These are phyloP conservation scores for Luffia ferchaultella DNA, from an alignment of 2,888 invertebrate species.

Conservation along the genomic window DNA sequence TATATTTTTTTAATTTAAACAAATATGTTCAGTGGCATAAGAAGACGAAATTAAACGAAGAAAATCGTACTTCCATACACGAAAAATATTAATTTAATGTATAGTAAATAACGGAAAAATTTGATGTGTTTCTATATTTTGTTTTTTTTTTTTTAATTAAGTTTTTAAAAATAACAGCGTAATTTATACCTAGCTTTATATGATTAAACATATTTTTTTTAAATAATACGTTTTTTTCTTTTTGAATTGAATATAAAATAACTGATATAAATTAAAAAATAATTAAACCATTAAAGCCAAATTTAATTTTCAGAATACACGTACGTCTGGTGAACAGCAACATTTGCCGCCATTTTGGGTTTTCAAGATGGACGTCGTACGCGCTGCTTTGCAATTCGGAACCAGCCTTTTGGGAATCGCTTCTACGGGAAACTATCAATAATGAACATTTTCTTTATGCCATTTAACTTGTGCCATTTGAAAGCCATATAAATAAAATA, in stretches of 20 bases:
- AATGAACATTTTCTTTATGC: background rate
- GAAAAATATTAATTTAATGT: background rate
- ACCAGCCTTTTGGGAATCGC: slow-evolving; percentile 38
- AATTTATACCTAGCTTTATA: background rate
- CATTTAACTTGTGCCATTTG: too few species aligned
- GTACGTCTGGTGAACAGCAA: background rate
- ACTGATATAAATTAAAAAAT: too few species aligned
- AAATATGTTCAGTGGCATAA: too few species aligned
- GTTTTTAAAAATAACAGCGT: too few species aligned
- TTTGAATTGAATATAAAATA: background rate
- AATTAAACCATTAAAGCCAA: too few species aligned
- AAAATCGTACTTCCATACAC: background rate
- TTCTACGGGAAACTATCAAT: slow-evolving; percentile 24
- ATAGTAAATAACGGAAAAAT: background rate
- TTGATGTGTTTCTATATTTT: too few species aligned
- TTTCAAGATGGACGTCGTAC: slow-evolving; percentile 40
- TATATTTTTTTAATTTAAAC: too few species aligned
- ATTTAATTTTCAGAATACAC: slow-evolving; percentile 1
- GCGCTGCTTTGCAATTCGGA: slow-evolving; percentile 39
- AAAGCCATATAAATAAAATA: too few species aligned
- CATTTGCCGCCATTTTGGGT: slow-evolving; percentile 27
- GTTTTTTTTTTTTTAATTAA: too few species aligned
- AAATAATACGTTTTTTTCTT: background rate
- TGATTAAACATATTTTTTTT: background rate
- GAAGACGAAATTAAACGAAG: too few species aligned